These are phyloP conservation scores for Sardinella longiceps DNA, from an alignment of 2,797 vertebrate species.

Conservation along the genomic window DNA sequence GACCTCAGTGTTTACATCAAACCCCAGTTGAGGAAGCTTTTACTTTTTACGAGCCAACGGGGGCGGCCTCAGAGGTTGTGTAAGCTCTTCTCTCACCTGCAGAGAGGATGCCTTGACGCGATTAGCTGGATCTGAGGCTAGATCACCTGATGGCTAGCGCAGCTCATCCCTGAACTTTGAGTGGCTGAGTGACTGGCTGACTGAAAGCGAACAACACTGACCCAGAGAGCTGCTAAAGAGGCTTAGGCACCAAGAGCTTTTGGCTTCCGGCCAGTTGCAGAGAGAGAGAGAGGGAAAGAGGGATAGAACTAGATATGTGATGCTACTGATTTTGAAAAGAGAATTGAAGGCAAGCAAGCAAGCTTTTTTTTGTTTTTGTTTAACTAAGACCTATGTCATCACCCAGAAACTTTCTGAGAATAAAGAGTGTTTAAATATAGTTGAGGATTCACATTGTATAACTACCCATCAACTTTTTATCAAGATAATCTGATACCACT, in stretches of 20 bases:
- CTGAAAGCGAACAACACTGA: conserved; percentile 39
- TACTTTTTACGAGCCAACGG: conserved; percentile 4
- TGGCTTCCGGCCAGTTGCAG: not conserved
- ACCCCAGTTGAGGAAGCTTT: not conserved
- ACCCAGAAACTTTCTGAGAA: too few species aligned
- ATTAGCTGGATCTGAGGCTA: conserved; percentile 38
- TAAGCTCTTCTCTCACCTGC: not conserved
- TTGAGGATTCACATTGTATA: not conserved
- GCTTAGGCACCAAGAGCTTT: not conserved
- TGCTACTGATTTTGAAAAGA: too few species aligned
- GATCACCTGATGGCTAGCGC: conserved; percentile 24
- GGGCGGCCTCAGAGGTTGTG: not conserved
- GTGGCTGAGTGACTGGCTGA: not conserved
- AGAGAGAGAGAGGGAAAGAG: too few species aligned
- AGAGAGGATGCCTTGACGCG: conserved; percentile 33
- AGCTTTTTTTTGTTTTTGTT: too few species aligned
- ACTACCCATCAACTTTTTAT: not conserved
- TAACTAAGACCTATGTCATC: too few species aligned
- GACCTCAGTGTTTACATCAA: not conserved
- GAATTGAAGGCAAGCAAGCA: not conserved
- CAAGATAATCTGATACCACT: not conserved
- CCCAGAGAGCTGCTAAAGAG: conserved; percentile 9
- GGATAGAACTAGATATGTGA: too few species aligned
- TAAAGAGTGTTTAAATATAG: not conserved
- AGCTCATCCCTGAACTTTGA: conserved; percentile 37